Conservation (phyloP, 2,113 vertebrate genomes). For the Rattus norvegicus region DNA sequence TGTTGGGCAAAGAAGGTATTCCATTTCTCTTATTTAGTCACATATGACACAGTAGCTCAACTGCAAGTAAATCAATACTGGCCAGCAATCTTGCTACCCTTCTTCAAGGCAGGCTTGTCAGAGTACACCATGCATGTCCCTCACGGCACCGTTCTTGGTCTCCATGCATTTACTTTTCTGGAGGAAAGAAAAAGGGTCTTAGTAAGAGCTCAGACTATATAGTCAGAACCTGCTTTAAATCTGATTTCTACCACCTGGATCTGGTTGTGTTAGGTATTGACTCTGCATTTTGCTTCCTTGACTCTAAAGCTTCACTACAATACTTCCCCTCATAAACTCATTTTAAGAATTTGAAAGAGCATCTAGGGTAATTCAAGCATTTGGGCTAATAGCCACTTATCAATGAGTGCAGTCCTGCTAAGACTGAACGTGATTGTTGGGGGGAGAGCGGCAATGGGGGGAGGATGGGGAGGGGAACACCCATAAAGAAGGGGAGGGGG, state of each 20-base stretch:
- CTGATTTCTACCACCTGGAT: not conserved
- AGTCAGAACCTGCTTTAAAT: not conserved
- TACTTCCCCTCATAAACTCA: not conserved
- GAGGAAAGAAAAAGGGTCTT: not conserved
- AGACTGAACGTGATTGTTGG: too few species aligned
- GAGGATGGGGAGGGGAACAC: too few species aligned
- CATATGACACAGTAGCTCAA: not conserved
- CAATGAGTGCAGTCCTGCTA: too few species aligned
- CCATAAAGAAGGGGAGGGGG: too few species aligned
- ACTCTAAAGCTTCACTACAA: not conserved
- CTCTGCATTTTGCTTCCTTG: not conserved
- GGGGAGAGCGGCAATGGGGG: too few species aligned
- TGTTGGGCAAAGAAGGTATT: not conserved
- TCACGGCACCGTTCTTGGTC: fast-evolving
- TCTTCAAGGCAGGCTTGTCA: not conserved
- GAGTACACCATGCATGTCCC: not conserved
- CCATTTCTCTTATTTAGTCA: not conserved
- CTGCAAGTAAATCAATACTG: not conserved
- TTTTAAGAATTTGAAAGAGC: not conserved
- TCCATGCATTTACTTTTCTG: not conserved
- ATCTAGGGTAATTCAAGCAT: too few species aligned
- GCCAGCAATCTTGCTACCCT: not conserved
- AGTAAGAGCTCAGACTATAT: not conserved
- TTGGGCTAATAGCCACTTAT: too few species aligned
- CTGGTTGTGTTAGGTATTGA: not conserved